Evolutionary conservation across 2,113 vertebrate species (phyloP), one percentile per base, ranked within the genome.

Genomic region (Pteronura brasiliensis): DNA sequence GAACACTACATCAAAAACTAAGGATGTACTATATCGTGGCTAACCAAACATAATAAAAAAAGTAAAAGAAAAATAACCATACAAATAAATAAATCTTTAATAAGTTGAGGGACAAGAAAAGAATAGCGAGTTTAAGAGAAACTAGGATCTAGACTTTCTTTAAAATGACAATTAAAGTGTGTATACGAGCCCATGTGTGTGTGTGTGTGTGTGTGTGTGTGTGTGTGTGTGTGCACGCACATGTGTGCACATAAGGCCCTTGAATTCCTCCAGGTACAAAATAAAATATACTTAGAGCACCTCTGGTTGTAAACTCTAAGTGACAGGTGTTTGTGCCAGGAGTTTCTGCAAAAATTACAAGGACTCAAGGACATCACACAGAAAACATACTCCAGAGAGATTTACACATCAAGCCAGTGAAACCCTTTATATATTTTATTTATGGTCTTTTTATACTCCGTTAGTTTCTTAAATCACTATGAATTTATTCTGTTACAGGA

Each of bases 41-140:
- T 61, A 27, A 61, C 59, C 11, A 1, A 61, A 61, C 59, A 61
- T 61, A 27, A 61, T 12, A 27, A 61, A 61, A 61, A 61, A 61
- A 61, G 25, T 27, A 61, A 67, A 18, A 67, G 13, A 67, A 2
- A 25, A 59, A 59, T 4, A 59, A 59, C 10, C 57, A 23, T 59
- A 25, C 11, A 67, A 69, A 44, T 20, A 74, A 84, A 91, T 63
- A 59, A 88, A 84, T 95, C 92, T 55, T 94, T n/a, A 52, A 61
- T 21, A 52, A 88, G 14, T 49, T 59, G 52, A 61, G 27, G 3
- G 10, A 25, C n/a, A 47, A 13, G 31, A 74, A 47, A 90, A 90
- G 25, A 93, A 86, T 65, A n/a, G 92, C 88, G 3, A 79, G n/a
- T 49, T 77, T 12, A 39, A 47, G n/a, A 59, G 71, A 76, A 90